Conservation (phyloP, 2,113 vertebrate genomes). For the Cololabis saira region DNA sequence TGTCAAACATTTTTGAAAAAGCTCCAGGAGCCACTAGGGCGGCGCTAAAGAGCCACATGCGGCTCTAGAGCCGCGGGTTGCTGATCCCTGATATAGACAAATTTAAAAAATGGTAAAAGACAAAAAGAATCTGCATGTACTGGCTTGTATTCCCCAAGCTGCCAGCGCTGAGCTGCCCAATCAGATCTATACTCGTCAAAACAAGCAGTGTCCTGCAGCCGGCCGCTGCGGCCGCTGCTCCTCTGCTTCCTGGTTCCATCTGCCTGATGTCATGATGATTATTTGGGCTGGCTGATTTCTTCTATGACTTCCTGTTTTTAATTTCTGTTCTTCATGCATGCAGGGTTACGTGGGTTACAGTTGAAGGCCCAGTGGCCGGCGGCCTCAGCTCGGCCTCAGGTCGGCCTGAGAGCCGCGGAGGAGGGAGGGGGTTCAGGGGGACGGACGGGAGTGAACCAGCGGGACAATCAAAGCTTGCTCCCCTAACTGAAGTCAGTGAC, state of each 20-base stretch:
- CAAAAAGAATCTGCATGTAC: constrained; percentile 90
- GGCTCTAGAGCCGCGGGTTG: too few relatives aligned
- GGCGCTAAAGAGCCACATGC: too few relatives aligned
- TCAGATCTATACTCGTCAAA: constrained; percentile 88
- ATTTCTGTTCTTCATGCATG: constrained; percentile 89
- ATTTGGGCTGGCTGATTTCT: constrained; percentile 86
- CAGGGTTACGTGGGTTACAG: constrained; percentile 92
- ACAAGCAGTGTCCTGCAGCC: constrained; percentile 79
- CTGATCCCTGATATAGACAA: constrained; percentile 74
- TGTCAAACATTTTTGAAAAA: too few relatives aligned
- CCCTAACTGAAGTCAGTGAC: constrained; percentile 66
- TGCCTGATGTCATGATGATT: constrained; percentile 80
- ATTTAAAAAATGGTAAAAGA: constrained; percentile 67
- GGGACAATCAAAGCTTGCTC: constrained; percentile 79
- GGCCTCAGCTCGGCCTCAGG: constrained; percentile 65
- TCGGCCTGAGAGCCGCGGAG: constrained; percentile 50
- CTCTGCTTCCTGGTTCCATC: constrained; percentile 86
- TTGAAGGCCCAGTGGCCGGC: constrained; percentile 72
- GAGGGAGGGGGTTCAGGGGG: constrained; percentile 58
- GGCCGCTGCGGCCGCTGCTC: constrained; percentile 84
- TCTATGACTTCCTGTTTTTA: constrained; percentile 58
- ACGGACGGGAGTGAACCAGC: constrained; percentile 50
- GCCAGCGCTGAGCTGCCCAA: constrained; percentile 86
- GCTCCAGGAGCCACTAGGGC: too few relatives aligned
- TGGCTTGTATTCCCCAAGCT: constrained; percentile 92